A percentile compares a stretch with the other conserved stretches of the same genome.
These are phyloP conservation scores for Gymnoscopelus braueri DNA, from an alignment of 2,797 vertebrate genomes.

Conservation along the genomic window DNA sequence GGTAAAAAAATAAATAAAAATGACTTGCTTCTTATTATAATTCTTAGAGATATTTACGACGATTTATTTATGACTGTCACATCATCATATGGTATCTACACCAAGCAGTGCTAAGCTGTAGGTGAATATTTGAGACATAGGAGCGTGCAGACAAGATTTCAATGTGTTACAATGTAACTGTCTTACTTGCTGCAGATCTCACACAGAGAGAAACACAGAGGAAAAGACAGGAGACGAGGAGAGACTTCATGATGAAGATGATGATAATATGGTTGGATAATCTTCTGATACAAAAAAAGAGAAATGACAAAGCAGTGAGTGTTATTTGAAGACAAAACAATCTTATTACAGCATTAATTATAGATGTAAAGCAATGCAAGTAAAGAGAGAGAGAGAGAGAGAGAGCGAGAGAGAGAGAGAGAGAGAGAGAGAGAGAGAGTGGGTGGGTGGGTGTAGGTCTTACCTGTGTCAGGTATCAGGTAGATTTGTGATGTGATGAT, in stretches of 20 bases:
- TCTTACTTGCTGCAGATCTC: conserved; percentile 10
- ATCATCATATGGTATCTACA: neutral
- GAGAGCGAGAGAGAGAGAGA: neutral
- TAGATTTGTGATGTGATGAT: too few relatives aligned
- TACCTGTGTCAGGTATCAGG: too few relatives aligned
- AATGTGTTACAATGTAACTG: neutral
- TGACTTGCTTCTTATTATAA: too few relatives aligned
- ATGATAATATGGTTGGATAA: neutral
- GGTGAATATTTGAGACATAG: neutral
- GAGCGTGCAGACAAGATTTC: neutral
- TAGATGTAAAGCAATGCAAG: neutral
- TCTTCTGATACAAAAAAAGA: neutral
- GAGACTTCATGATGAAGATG: conserved; percentile 9
- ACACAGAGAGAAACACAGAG: conserved; percentile 1
- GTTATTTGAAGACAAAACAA: too few relatives aligned
- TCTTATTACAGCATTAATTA: too few relatives aligned
- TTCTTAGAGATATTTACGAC: too few relatives aligned
- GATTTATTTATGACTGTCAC: neutral
- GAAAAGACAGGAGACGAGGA: neutral
- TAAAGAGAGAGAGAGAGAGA: too few relatives aligned
- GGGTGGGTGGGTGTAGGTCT: too few relatives aligned
- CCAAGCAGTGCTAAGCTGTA: neutral
- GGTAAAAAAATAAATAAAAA: too few relatives aligned
- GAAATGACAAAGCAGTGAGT: neutral
- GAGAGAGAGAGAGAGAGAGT: neutral